Conservation (phyloP, 1,140 invertebrate genomes). For the Stratiolaelaps scimitus region DNA sequence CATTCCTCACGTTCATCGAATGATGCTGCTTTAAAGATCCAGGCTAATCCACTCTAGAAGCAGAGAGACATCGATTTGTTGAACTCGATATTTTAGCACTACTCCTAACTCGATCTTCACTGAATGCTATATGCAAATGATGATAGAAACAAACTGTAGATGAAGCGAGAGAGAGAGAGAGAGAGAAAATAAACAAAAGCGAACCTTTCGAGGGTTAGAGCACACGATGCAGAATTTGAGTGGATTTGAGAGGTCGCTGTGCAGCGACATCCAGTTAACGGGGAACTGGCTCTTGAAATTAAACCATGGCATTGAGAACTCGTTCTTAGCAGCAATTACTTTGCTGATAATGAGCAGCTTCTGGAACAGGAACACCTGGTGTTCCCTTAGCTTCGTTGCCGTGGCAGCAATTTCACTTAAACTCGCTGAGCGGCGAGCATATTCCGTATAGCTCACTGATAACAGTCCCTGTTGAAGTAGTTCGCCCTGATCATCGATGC, state of each 20-base stretch:
- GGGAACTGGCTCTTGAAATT: neutral
- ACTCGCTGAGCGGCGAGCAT: neutral
- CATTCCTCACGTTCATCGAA: no score
- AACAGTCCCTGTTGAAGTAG: neutral
- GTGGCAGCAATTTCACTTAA: neutral
- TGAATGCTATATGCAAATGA: neutral
- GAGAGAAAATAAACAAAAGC: neutral
- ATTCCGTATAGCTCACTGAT: neutral
- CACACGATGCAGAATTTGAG: neutral
- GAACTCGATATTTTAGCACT: neutral
- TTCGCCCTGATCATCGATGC: neutral
- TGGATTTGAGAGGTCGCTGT: neutral
- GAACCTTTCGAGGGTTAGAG: neutral
- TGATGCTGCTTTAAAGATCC: no score
- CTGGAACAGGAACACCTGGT: conserved; percentile 1
- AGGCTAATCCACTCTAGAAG: no score
- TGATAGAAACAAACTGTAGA: neutral
- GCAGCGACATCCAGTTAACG: neutral
- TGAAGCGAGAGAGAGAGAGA: neutral
- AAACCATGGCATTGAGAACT: conserved; percentile 3
- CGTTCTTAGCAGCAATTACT: neutral
- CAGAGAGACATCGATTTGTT: no score
- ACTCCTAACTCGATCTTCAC: neutral
- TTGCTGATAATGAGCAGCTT: neutral
- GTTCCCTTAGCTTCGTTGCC: neutral